Base-by-base conservation (phyloP, 2,113 vertebrate species). In the Anser cygnoides region DNA sequence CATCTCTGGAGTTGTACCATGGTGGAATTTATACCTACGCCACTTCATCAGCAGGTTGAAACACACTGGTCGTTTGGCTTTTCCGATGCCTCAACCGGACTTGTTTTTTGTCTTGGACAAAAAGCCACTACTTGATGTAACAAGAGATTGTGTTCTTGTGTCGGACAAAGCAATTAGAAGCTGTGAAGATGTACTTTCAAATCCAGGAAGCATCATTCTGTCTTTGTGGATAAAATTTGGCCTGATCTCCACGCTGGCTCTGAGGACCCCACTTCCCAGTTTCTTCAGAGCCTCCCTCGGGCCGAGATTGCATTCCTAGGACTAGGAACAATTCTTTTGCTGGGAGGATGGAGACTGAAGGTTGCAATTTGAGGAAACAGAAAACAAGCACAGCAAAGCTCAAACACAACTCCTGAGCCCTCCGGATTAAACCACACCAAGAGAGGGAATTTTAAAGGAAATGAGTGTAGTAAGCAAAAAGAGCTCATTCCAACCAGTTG, bases 311-410 rank as follows among this genome's bases (percentile, higher is more conserved):
- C 37, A 73, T 72, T 75, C 81, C 80, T 55, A 66, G 50, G 54
- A 80, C 54, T 52, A 76, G 90, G 92, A 88, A 75, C 65, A 77
- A 77, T 46, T 65, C 59, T 77, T 88, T 87, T 81, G 68, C 77
- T 84, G 59, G 76, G 85, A 95, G 76, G 87, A 83, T 12, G 50
- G 68, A 71, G 62, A n/a, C 49, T 70, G 80, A n/a, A 93, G 66
- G 73, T 19, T 73, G 74, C 71, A 79, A 82, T 74, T 96, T 43
- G 41, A 94, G 57, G 75, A 87, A 90, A 93, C 86, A 78, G 66
- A 93, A 96, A 94, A 95, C 80, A 82, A 94, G 96, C 96, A 89
- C 88, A 95, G 96, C 95, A 4, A 97, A 97, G 96, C 95, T 84
- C 84, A 93, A 93, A 89, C 87, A 82, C 71, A 90, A 33, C 52